Percentiles rank a stretch among this genome's conserved stretches.
phyloP scores from a whole-genome alignment of 2,888 invertebrate species.

The Phortica magna region DNA sequence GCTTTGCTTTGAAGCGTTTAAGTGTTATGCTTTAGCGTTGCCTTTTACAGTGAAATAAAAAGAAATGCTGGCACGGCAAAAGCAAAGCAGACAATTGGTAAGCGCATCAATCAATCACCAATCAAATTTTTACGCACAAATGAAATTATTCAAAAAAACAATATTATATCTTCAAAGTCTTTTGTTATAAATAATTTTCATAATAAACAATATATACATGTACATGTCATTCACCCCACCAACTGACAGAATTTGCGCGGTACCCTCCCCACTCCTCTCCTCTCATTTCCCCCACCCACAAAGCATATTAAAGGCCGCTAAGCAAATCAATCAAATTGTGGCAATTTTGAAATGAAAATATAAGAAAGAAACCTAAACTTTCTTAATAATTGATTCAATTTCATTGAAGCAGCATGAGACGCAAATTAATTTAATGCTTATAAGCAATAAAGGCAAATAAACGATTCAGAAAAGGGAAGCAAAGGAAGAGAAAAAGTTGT shows the following conservation, averaged over 20 bases:
- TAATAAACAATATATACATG: too few species aligned
- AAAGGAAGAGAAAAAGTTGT: conserved; percentile 9
- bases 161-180: too few species aligned
- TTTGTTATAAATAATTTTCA: background rate
- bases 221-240: too few species aligned
- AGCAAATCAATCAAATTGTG: conserved; percentile 15
- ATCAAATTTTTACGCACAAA: background rate
- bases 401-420: conserved; percentile 34
- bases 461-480: background rate
- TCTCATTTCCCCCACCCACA: too few species aligned
- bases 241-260: too few species aligned
- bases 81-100: background rate
- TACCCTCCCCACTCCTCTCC: too few species aligned
- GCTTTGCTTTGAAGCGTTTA: conserved; percentile 6
- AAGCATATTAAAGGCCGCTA: background rate
- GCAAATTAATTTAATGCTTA: conserved; percentile 28
- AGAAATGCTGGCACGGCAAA: background rate
- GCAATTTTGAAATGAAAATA: background rate
- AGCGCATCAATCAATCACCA: too few species aligned
- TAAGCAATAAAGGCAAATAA: conserved; percentile 30
- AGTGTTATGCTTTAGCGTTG: background rate
- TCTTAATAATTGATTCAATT: conserved; percentile 66
- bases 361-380: too few species aligned
- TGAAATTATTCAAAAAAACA: background rate
- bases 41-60: background rate